Evolutionary conservation across 2,797 vertebrate genomes (phyloP), one percentile per base, ranked within the genome.

Genomic region (Catostomus latipinnis): DNA sequence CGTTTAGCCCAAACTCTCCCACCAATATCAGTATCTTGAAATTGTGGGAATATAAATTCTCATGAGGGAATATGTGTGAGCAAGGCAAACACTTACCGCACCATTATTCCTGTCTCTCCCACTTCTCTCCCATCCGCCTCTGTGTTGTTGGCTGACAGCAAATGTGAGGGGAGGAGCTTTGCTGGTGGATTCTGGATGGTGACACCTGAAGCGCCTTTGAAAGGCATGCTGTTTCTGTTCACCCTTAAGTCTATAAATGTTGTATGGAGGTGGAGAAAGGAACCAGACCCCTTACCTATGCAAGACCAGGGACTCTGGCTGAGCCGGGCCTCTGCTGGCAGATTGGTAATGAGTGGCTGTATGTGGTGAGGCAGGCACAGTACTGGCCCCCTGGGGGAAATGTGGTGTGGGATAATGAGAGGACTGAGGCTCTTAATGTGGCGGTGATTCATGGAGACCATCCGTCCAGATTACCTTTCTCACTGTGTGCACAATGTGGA

Each of bases 171-270:
- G 78, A 83, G 82, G 81, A 76, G 61, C 90, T 88, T 90, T 92
- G 91, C 92, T 92, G 92, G 92, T 91, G 91, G 92, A 89, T 92
- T 94, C 93, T 93, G 92, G 91, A 92, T 80, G 81, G 85, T 90
- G 95, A 93, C 95, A 96, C 95, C 95, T 96, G 95, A 95, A 93
- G 93, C 87, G 93, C 90, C 90, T 95, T 94, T 95, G 91, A 95
- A 94, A 95, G 87, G 90, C 92, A 80, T 92, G 91, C 92, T 92
- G 94, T 95, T 95, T 93, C 92, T 91, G 89, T 93, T 91, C 91
- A 90, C 89, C 91, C 72, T 92, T 92, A 93, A 89, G 91, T 81
- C 90, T 88, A 88, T 82, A 71, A 78, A 92, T 93, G 94, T 95
- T 95, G 93, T 95, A 82, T 90, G 91, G 91, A 94, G 94, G 93